Evolutionary conservation across 1,140 invertebrate species (phyloP), one percentile per base, ranked within the genome.

Genomic region (Drosophila lini): DNA sequence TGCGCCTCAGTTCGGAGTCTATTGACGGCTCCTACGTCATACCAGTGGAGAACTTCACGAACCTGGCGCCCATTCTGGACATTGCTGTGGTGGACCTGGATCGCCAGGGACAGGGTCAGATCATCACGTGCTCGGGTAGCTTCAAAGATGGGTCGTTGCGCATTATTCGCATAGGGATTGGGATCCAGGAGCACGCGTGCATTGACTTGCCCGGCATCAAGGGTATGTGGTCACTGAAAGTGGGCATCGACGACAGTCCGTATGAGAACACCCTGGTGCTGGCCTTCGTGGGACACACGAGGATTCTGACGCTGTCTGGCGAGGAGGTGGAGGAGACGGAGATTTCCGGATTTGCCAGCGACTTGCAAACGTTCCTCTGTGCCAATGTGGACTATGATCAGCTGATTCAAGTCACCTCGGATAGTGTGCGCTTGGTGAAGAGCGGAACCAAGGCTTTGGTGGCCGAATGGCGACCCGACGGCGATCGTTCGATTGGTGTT

Each of bases 241-340:
- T 98, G 13, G 95, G 95, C 6, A 94, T 94, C 6, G 93, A 93
- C 76, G 92, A 92, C 10, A 85, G 81, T 5, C 71, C 91, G 36
- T 92, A 85, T 67, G 98, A 99, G 85, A 98, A 99, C 88, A 98
- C 97, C 3, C 93, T 99, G 4, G 97, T 99, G 0, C 92, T 99
- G 19, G 96, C 98, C 3, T 99, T 99, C 93, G 98, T 99, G 56
- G 98, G 97, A 10, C 97, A 98, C 90, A 98, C 98, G 4, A 95
- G 97, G 80, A 96, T 99, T 57, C 93, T 99, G 41, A 96, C 96
- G 69, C 92, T 99, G 28, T 97, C 95, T 81, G 98, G 97, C 0
- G 98, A 99, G 88, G 98, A 99, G 93, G 98, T 99, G 0, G 98
- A 99, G 93, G 98, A 99, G 93, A 99, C 97, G 0, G 97, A 99